Conservation (phyloP, 1,140 invertebrate species). For the Leucophenga varia region DNA sequence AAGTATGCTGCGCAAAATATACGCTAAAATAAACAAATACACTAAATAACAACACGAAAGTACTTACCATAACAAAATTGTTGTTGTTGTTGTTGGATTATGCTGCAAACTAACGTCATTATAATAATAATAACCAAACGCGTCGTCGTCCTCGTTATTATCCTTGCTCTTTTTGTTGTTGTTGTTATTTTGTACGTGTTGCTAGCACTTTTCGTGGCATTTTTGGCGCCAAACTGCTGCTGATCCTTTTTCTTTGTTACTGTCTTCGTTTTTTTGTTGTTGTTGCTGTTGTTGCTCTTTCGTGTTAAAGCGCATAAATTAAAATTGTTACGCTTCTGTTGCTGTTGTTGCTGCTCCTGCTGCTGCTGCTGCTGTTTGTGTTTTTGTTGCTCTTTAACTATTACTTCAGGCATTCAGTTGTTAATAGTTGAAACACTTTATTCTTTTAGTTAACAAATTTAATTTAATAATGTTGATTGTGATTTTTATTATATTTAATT, state of each 20-base stretch:
- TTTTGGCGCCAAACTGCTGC: constrained; percentile 8
- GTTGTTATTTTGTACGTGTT: constrained; percentile 4
- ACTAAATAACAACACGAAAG: constrained; percentile 7
- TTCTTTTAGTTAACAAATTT: too few species aligned
- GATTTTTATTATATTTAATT: too few species aligned
- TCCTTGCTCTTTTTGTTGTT: constrained; percentile 11
- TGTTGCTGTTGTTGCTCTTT: constrained; percentile 8
- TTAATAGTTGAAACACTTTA: too few species aligned
- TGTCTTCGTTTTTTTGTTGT: constrained; percentile 8
- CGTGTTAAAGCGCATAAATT: too few species aligned
- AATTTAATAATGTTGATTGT: too few species aligned
- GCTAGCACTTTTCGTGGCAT: constrained; percentile 1
- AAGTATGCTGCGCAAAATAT: too few species aligned
- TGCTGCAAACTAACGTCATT: constrained; percentile 47
- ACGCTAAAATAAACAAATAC: too few species aligned
- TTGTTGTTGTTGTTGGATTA: constrained; percentile 33
- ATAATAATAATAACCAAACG: constrained; percentile 38
- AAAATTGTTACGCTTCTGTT: too few species aligned
- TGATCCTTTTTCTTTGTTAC: constrained; percentile 1
- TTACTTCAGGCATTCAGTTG: too few species aligned
- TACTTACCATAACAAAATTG: constrained; percentile 40
- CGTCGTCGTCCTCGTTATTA: constrained; percentile 13
- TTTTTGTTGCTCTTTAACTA: not conserved
- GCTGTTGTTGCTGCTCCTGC: constrained; percentile 3
- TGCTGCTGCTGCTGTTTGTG: too few species aligned